A percentile compares a stretch with the other conserved stretches of the same genome.
Evolutionary conservation across 2,113 vertebrate species (phyloP).

Genomic region (Todiramphus chloris): DNA sequence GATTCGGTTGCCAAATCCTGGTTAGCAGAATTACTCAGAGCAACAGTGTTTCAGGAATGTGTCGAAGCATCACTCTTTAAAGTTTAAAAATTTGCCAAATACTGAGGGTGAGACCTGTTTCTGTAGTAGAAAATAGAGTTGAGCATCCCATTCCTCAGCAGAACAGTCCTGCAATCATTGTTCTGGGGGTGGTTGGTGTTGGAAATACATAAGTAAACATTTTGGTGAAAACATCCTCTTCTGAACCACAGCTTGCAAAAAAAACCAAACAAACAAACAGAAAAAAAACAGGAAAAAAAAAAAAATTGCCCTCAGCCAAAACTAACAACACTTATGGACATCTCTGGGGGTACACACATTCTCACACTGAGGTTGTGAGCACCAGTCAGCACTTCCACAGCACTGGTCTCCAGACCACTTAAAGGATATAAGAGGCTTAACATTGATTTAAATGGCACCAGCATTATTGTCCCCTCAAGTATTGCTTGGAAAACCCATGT

Average conservation of each 20-base stretch:
- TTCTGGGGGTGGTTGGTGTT: neutral
- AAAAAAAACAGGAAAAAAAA: too few species aligned
- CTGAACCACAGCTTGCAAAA: neutral
- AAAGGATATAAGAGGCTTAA: neutral
- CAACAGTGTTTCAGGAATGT: neutral
- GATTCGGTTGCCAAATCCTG: neutral
- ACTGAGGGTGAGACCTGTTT: neutral
- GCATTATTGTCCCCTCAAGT: neutral
- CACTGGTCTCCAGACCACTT: neutral
- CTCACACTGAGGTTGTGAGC: rapidly evolving
- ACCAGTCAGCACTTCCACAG: neutral
- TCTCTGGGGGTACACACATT: neutral
- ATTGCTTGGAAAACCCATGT: neutral
- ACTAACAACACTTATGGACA: neutral
- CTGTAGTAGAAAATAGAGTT: neutral
- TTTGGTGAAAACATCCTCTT: neutral
- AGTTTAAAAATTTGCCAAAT: neutral
- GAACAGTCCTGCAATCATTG: neutral
- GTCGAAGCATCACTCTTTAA: neutral
- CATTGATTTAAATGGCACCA: neutral
- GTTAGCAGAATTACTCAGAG: neutral
- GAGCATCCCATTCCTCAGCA: neutral
- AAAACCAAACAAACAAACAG: neutral
- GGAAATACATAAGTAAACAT: neutral
- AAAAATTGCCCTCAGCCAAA: neutral